Conservation (phyloP, 2,888 invertebrate genomes). For the Ypsolopha scabrella region DNA sequence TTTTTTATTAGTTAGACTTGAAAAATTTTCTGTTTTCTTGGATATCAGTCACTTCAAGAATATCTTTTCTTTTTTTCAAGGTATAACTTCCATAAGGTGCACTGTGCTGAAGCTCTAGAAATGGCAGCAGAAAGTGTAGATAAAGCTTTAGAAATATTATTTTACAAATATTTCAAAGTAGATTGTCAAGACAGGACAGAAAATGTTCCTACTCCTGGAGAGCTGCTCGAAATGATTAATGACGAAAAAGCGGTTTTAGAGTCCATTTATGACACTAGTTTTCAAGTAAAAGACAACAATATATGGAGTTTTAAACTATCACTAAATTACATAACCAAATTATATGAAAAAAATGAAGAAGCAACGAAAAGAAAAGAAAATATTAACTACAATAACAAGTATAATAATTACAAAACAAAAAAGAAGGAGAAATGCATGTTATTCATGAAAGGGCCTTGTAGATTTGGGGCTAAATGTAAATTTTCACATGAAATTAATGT, state of each 20-base stretch:
- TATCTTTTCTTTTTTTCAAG: conserved; percentile 38
- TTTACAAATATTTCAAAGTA: conserved; percentile 76
- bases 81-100: conserved; percentile 80
- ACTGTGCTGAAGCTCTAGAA: conserved; percentile 81
- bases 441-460: conserved; percentile 75
- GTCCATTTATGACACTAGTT: conserved; percentile 81
- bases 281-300: conserved; percentile 76
- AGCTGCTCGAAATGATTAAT: conserved; percentile 73
- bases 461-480: conserved; percentile 80
- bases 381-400: conserved; percentile 32
- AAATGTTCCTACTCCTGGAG: conserved; percentile 53
- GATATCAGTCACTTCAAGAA: no score
- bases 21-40: no score
- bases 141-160: conserved; percentile 77
- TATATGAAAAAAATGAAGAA: conserved; percentile 64
- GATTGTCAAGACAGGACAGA: conserved; percentile 43
- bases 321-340: conserved; percentile 74
- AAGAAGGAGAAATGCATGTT: conserved; percentile 73
- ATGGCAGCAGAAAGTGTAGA: conserved; percentile 77
- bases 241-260: conserved; percentile 82
- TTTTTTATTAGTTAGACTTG: no score
- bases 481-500: conserved; percentile 75
- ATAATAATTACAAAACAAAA: conserved; percentile 52
- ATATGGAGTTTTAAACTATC: conserved; percentile 79
- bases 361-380: conserved; percentile 50